phyloP scores from a whole-genome alignment of 2,888 invertebrate genomes.

The Byasa hedistus region DNA sequence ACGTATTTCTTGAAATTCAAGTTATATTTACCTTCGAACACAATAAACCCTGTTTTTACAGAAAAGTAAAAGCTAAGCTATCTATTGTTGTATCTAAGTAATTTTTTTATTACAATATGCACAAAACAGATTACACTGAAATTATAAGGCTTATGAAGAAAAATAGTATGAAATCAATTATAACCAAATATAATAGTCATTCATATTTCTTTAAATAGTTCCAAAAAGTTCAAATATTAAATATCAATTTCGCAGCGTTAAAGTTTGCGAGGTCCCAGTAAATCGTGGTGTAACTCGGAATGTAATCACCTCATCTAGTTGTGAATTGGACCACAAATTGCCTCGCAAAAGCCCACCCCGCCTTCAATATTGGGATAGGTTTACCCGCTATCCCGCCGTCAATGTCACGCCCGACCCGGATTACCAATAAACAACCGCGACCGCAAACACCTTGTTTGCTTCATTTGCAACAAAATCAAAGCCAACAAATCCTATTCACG shows the following conservation, averaged over 20 bases:
- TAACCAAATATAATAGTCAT: no score
- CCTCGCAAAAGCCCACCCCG: constrained; percentile 6
- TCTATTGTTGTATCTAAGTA: no score
- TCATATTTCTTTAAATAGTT: no score
- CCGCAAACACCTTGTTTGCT: constrained; percentile 25
- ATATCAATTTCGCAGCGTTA: neutral
- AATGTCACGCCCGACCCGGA: constrained; percentile 27
- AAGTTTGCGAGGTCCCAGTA: neutral
- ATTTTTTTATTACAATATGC: no score
- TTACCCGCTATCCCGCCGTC: constrained; percentile 18
- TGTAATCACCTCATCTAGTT: constrained; percentile 12
- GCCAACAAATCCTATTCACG: neutral
- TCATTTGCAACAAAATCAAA: constrained; percentile 11
- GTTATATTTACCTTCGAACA: no score
- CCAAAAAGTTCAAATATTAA: neutral
- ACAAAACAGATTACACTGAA: no score
- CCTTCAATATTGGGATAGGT: constrained; percentile 25
- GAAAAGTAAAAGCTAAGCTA: no score
- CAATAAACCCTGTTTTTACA: neutral
- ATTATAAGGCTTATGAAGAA: no score
- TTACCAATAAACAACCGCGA: constrained; percentile 25
- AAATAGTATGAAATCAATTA: no score
- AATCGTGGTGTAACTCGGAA: constrained; percentile 1
- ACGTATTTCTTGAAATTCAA: no score
- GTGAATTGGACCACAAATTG: constrained; percentile 17